Evolutionary conservation across 2,113 vertebrate species (phyloP), one percentile per base, ranked within the genome.

Genomic region (Platysteira castanea): DNA sequence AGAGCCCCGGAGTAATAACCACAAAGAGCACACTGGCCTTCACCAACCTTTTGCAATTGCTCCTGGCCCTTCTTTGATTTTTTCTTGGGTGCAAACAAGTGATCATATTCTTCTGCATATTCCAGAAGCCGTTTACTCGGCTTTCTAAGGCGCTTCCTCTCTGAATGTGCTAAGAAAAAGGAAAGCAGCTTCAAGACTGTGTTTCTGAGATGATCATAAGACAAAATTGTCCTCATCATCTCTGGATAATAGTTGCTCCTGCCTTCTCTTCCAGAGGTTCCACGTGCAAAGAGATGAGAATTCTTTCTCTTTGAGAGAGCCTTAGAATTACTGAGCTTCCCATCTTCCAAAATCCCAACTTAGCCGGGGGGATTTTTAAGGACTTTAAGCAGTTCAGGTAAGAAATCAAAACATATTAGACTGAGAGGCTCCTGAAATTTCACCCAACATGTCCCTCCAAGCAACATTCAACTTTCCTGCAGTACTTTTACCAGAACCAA

Each of bases 121-220:
- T 99, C 99, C 59, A 99, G 98, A 95, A 99, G 98, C 97, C 99
- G 98, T 97, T 99, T 99, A 97, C 99, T 99, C 30, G 99, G 99
- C 97, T 99, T 99, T 97, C 99, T 98, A 95, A 99, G 98, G 79
- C 99, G 98, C 91, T 99, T 99, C 96, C 99, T 98, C 95, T 98
- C 99, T 98, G 97, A 97, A 84, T 96, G 95, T 78, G 96, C 79
- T 97, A 91, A 97, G 85, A 93, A 94, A 96, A 96, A 94, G 80
- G 87, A 88, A 89, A 94, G 71, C 30, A 97, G 81, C 53, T 96
- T 97, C 76, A 97, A 70, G 50, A 92, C 56, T 94, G 76, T 90
- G 80, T 87, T 96, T 96, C 73, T 67, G 57, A 95, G 37, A 78
- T 1, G 4, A 89, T 42, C 54, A 52, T 50, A 90, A 89, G n/a